These are phyloP conservation scores for Lepas anatifera DNA, from an alignment of 2,888 invertebrate species.

Conservation along the genomic window DNA sequence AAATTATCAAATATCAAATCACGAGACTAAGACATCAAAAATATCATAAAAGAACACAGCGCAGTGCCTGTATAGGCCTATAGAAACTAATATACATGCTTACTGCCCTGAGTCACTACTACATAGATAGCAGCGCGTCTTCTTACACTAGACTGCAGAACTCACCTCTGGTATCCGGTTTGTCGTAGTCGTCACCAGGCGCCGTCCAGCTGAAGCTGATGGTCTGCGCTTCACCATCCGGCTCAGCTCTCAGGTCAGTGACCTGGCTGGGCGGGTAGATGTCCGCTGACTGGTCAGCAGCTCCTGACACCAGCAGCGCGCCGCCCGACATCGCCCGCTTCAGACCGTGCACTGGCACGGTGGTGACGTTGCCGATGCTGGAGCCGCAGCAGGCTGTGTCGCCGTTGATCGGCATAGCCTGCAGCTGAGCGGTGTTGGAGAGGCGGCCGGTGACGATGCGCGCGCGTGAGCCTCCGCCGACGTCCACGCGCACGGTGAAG, in stretches of 20 bases:
- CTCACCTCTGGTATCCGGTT: constrained; percentile 1
- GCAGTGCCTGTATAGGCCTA: too few species aligned
- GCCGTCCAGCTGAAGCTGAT: constrained; percentile 46
- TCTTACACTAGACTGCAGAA: too few species aligned
- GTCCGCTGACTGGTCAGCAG: constrained; percentile 31
- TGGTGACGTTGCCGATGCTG: constrained; percentile 15
- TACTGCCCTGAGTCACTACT: too few species aligned
- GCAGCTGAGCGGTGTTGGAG: not conserved
- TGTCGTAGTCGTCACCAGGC: constrained; percentile 38
- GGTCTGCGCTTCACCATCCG: constrained; percentile 38
- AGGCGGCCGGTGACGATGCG: constrained; percentile 18
- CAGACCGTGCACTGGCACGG: not conserved
- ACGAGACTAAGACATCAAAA: too few species aligned
- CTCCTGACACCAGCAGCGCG: constrained; percentile 1
- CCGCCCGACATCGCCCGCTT: not conserved
- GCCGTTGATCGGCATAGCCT: not conserved
- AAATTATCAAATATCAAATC: too few species aligned
- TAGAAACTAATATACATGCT: too few species aligned
- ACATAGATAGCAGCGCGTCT: too few species aligned
- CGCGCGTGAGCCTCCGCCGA: constrained; percentile 21
- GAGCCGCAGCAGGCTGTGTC: constrained; percentile 21
- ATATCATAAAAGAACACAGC: too few species aligned
- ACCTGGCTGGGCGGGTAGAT: constrained; percentile 39
- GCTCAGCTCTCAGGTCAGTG: constrained; percentile 42
- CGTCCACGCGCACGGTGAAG: constrained; percentile 28